Percentiles rank a stretch among this genome's conserved stretches.
phyloP scores from a whole-genome alignment of 2,888 invertebrate species.

The Mythimna vitellina region DNA sequence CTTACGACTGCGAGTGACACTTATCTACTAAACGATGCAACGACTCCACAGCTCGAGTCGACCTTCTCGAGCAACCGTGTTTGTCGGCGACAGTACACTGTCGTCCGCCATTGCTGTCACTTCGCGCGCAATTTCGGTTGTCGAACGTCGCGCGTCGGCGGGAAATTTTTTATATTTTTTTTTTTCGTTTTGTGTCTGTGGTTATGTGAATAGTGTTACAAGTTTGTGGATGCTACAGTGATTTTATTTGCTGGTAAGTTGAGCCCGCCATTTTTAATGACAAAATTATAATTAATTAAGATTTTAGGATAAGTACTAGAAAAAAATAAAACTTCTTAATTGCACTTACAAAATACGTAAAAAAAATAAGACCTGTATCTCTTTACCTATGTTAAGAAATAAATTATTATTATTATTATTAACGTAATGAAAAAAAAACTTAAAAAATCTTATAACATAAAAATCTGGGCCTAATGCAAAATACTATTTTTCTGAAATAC shows the following conservation, averaged over 20 bases:
- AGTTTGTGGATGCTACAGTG: slow-evolving; percentile 27
- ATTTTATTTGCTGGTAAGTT: slow-evolving; percentile 46
- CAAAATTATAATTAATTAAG: neutral
- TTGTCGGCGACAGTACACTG: slow-evolving; percentile 66
- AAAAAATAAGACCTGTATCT: no score
- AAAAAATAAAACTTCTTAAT: no score
- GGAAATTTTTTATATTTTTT: slow-evolving; percentile 42
- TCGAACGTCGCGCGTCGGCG: slow-evolving; percentile 59
- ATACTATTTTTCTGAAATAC: no score
- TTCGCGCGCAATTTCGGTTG: slow-evolving; percentile 69
- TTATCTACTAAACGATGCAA: slow-evolving; percentile 58
- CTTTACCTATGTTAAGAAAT: no score
- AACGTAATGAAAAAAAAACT: no score
- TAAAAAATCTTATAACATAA: no score
- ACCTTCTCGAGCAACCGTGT: slow-evolving; percentile 60
- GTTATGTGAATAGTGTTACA: slow-evolving; percentile 46
- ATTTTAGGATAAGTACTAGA: no score
- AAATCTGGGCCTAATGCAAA: no score
- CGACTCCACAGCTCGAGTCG: slow-evolving; percentile 56
- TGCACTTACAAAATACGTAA: no score
- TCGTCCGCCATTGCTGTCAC: slow-evolving; percentile 72
- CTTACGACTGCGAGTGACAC: slow-evolving; percentile 23
- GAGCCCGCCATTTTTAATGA: neutral
- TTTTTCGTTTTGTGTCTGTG: slow-evolving; percentile 49
- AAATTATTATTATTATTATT: no score